A percentile compares a stretch with the other conserved stretches of the same genome.
Conservation (phyloP, 2,888 invertebrate species). For the Ametastegia equiseti region DNA sequence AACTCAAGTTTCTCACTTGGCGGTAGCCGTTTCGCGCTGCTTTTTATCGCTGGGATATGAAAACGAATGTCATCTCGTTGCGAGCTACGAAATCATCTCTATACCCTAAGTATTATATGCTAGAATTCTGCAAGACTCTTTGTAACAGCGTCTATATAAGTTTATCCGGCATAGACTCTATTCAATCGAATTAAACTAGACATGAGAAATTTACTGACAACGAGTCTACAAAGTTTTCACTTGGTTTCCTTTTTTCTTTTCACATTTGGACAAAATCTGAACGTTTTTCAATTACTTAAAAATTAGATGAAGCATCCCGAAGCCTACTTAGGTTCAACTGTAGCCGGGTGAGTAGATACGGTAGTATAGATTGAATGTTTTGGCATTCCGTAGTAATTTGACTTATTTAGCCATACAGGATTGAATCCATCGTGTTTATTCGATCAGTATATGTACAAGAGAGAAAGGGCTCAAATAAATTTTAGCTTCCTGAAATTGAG, state of each 20-base stretch:
- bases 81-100: neutral
- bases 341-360: too few relatives aligned
- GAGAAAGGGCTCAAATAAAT: neutral
- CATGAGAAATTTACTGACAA: neutral
- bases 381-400: too few relatives aligned
- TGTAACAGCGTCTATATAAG: neutral
- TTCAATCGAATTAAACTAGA: neutral
- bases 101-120: neutral
- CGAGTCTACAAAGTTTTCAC: neutral
- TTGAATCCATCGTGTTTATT: neutral
- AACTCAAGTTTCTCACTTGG: constrained; percentile 32
- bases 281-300: neutral
- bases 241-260: neutral
- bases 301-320: neutral
- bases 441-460: neutral
- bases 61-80: constrained; percentile 7
- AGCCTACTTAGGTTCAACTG: too few relatives aligned
- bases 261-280: neutral
- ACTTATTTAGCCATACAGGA: neutral
- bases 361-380: neutral
- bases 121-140: neutral
- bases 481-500: neutral
- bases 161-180: neutral
- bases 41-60: constrained; percentile 16
- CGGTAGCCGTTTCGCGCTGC: neutral